Base-by-base conservation (phyloP, 2,113 vertebrate genomes). In the Lathamus discolor region DNA sequence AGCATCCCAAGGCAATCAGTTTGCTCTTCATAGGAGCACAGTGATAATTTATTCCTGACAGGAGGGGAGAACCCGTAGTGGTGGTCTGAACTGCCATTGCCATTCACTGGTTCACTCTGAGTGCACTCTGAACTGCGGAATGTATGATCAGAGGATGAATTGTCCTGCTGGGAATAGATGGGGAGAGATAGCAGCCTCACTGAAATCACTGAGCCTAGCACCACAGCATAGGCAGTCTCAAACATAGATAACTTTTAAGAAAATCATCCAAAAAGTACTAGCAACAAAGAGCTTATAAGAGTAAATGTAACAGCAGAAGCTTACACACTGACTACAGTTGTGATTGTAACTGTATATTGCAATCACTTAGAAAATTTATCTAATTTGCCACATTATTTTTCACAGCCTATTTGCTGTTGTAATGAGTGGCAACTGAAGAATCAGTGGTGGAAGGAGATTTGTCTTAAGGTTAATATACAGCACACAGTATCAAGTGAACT, bases 21-120 rank as follows among this genome's bases (percentile, higher is more conserved):
- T 94, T 91, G 31, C 31, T 82, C 4, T 7, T 92, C 66, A 75
- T 90, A 79, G 62, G 49, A 93, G 5, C 41, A 48, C 27, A 49
- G 81, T 0, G 39, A 66, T 92, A 92, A 97, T 91, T 83, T 74
- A 75, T 87, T 82, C 80, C 66, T 95, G 83, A 72, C 90, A 93
- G 43, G 46, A 96, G 49, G 77, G 20, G 7, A 80, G 69, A 92
- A 70, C 41, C 66, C 14, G 3, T 84, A 76, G 31, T 5, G 39
- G 74, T 91, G 83, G 66, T 91, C 86, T 72, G 76, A 86, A 31
- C 43, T 31, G 19, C 49, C 68, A 18, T 41, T 88, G 48, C 44
- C 67, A 22, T 59, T 82, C 6, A 2, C 35, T 41, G 35, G 39
- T 59, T 93, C 33, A n/a, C 11, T 52, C 35, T 1, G 8, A 80